A percentile compares a stretch with the other conserved stretches of the same genome.
phyloP scores from a whole-genome alignment of 2,113 vertebrate genomes.

The Megaceryle torquata region DNA sequence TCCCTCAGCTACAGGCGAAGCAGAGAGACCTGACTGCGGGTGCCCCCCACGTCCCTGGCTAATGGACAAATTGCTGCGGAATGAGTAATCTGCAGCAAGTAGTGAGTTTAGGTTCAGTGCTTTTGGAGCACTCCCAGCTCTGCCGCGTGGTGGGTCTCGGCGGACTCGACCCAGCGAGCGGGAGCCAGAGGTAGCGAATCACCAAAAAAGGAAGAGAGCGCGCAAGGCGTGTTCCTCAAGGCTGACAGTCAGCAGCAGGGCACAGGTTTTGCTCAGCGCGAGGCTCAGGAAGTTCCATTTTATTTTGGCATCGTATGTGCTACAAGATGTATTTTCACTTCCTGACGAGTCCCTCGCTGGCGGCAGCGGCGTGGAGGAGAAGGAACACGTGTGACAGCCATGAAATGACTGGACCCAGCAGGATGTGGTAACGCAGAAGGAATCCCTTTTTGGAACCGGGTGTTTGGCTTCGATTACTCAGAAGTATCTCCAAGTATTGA shows the following conservation, averaged over 20 bases:
- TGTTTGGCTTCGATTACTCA: neutral
- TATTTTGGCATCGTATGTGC: neutral
- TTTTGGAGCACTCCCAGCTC: neutral
- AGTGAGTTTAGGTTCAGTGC: neutral
- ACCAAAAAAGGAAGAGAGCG: neutral
- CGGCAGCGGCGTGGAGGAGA: neutral
- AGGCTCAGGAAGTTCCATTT: neutral
- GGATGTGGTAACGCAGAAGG: neutral
- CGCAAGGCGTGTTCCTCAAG: neutral
- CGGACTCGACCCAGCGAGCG: neutral
- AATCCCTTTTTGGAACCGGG: neutral
- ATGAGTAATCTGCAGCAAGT: neutral
- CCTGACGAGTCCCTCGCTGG: neutral
- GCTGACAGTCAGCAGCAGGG: neutral
- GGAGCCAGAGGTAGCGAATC: neutral
- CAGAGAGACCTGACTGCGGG: neutral
- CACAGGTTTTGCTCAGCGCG: neutral
- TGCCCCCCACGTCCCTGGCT: neutral
- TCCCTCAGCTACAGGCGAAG: neutral
- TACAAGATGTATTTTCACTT: neutral
- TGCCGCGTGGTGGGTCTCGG: rapidly evolving
- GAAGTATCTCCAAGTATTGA: neutral
- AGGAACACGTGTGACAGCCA: neutral
- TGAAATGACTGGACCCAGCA: rapidly evolving
- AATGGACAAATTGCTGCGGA: neutral